Conservation (phyloP, 92 coral and sea anemone species). For the Siderastrea siderea region DNA sequence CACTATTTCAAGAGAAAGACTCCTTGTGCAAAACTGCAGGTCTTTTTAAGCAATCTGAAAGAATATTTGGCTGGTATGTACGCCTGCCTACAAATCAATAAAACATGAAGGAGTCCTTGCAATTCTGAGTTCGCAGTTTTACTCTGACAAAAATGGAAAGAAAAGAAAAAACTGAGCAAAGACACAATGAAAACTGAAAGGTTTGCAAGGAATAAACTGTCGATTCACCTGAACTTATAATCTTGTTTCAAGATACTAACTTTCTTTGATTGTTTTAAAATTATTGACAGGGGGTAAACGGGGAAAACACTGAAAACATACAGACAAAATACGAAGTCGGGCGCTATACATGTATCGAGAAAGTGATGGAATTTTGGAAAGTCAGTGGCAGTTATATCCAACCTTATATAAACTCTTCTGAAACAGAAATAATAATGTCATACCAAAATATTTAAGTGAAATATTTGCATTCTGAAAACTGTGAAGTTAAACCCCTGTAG, state of each 20-base stretch:
- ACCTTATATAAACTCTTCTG: background rate
- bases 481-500: constrained; percentile 14
- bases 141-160: background rate
- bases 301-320: background rate
- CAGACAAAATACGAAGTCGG: background rate
- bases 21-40: background rate
- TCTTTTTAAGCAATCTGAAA: background rate
- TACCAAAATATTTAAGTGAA: background rate
- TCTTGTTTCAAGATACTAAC: background rate
- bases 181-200: background rate
- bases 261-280: constrained; percentile 6
- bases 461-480: background rate
- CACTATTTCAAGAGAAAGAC: background rate
- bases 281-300: constrained; percentile 35
- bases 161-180: background rate
- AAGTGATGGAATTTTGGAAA: constrained; percentile 24
- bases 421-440: background rate
- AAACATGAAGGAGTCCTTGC: background rate
- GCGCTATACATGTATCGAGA: background rate
- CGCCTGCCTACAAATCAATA: background rate
- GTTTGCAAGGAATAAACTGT: background rate
- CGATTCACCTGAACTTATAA: background rate
- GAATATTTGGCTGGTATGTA: background rate
- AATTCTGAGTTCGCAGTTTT: background rate
- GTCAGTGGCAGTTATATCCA: background rate